A percentile compares a stretch with the other conserved stretches of the same genome.
phyloP scores from a whole-genome alignment of 2,113 vertebrate species.

The Nothobranchius furzeri region DNA sequence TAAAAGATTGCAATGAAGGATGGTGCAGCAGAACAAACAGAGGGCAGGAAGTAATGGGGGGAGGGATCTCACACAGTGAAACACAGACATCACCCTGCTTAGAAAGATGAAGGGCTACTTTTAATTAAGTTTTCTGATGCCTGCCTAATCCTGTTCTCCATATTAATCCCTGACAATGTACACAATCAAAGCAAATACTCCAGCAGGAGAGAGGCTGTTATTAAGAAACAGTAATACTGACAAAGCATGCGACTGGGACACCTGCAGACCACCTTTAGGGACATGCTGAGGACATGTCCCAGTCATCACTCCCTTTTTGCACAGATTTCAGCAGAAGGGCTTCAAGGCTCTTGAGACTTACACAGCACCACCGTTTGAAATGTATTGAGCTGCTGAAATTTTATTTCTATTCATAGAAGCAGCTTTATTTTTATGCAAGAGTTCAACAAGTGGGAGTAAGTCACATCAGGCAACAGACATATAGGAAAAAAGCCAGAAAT shows the following conservation, averaged over 20 bases:
- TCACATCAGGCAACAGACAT: constrained; percentile 38
- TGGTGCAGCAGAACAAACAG: constrained; percentile 6
- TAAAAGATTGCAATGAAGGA: constrained; percentile 7
- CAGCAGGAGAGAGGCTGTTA: constrained; percentile 24
- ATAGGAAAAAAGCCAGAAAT: background rate
- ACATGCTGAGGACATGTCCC: constrained; percentile 48
- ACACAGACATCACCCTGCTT: constrained; percentile 40
- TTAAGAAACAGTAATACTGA: constrained; percentile 48
- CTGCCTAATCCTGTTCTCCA: constrained; percentile 73
- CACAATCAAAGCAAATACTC: constrained; percentile 69
- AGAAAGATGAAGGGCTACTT: constrained; percentile 66
- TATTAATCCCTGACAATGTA: constrained; percentile 74
- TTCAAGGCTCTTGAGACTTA: constrained; percentile 34
- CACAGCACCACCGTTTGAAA: constrained; percentile 29
- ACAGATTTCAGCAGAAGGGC: background rate
- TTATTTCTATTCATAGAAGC: constrained; percentile 27
- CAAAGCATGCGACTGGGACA: constrained; percentile 30
- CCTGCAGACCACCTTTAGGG: constrained; percentile 47
- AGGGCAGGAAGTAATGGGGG: constrained; percentile 54
- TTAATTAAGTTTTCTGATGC: constrained; percentile 78
- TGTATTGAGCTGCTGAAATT: constrained; percentile 23
- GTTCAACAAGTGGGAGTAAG: constrained; percentile 47
- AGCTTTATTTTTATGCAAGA: constrained; percentile 21
- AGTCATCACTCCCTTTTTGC: constrained; percentile 13
- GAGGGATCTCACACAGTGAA: constrained; percentile 51